Evolutionary conservation across 2,888 invertebrate genomes (phyloP), one percentile per base, ranked within the genome.

Genomic region (Seira sanloemensis): DNA sequence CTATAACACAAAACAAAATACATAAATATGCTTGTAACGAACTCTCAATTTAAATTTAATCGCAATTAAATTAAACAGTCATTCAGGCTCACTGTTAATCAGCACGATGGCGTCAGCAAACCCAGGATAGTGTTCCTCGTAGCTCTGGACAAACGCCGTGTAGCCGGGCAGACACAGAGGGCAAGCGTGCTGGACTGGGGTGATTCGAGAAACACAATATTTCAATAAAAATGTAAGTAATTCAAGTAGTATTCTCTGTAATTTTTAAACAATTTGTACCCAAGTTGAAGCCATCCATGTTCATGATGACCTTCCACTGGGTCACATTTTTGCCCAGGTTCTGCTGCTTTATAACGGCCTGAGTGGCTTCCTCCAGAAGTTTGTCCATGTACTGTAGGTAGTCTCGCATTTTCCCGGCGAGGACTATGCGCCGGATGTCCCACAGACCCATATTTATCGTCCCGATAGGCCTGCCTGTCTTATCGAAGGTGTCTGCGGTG

Each of bases 291-390:
- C 73, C 73, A 18, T 83, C 82, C 66, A 83, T 24, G 16, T 83
- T 77, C 0, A 83, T 1, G 7, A 83, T 37, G n/a, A 77, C 77
- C 19, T 77, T 77, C 66, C 72, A 83, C 26, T 83, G 82, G 1
- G 82, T 83, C 2, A 83, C 82, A 72, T 76, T 76, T 26, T 77
- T 83, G 5, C 82, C 82, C 19, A 26, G 5, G 2, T 2, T n/a
- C 23, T 77, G 77, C 2, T 50, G 37, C 2, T 25, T 50, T 1
- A 54, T n/a, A 0, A 83, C 77, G 4, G 66, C 25, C 21, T 72
- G 72, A 7, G 73, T 73, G 1, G 77, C 82, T 37, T 83, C 82
- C 25, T 83, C 82, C 68, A 83, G 25, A 2, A 83, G 18, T 23
- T 76, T 83, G 19, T 66, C 72, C 67, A 77, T 50, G 73, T 77